Conservation (phyloP, 1,140 invertebrate genomes). For the Archegozetes longisetosus region DNA sequence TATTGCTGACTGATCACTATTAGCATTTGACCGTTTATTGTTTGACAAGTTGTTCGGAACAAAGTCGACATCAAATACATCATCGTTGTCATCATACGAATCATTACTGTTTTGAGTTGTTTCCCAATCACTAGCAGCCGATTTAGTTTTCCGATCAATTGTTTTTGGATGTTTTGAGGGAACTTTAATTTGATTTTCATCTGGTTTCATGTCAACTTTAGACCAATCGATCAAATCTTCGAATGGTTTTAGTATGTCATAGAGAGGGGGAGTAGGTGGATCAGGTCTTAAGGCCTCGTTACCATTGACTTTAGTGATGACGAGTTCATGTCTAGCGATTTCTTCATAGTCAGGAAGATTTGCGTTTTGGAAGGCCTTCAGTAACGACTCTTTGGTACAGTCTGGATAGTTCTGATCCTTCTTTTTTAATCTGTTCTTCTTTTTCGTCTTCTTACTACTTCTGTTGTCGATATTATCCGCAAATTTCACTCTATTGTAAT, state of each 20-base stretch:
- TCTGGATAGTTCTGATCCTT: conserved; percentile 1
- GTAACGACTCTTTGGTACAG: conserved; percentile 9
- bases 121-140: not conserved
- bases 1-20: not conserved
- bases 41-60: no score
- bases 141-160: not conserved
- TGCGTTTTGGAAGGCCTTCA: conserved; percentile 6
- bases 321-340: not conserved
- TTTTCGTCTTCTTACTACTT: not conserved
- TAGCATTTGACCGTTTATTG: not conserved
- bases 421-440: not conserved
- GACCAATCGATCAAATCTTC: not conserved
- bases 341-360: conserved; percentile 10
- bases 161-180: not conserved
- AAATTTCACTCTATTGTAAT: not conserved
- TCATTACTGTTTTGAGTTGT: not conserved
- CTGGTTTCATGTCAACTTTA: not conserved
- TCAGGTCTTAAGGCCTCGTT: not conserved
- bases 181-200: not conserved
- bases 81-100: not conserved
- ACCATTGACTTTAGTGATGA: not conserved
- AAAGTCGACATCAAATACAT: not conserved
- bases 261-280: not conserved
- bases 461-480: not conserved
- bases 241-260: not conserved